phyloP scores from a whole-genome alignment of 2,888 invertebrate genomes.

The Psylliodes chrysocephalus region DNA sequence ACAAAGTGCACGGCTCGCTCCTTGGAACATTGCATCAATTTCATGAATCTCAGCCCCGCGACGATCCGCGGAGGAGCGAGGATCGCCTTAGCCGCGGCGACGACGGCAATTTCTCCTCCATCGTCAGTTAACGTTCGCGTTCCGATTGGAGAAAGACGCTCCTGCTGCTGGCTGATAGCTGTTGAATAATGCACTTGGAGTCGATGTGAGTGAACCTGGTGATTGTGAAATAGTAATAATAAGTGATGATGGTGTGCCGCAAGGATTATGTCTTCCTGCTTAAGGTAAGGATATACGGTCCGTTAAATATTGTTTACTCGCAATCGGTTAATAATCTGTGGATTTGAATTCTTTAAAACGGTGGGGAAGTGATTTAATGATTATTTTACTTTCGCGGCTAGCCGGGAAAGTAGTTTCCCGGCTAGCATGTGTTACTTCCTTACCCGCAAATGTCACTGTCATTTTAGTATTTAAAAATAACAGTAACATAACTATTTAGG shows the following conservation, averaged over 20 bases:
- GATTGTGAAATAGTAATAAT: not conserved
- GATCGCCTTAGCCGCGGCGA: not conserved
- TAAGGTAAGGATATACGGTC: no score
- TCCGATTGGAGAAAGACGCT: not conserved
- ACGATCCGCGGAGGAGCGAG: no score
- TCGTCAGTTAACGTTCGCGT: not conserved
- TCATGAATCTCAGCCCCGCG: not conserved
- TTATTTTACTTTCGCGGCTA: no score
- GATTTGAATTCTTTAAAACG: no score
- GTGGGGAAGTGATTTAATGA: no score
- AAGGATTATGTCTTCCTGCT: constrained; percentile 27
- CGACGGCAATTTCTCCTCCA: constrained; percentile 21
- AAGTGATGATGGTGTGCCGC: constrained; percentile 14
- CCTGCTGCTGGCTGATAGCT: no score
- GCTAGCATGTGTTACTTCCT: no score
- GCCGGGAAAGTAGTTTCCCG: no score
- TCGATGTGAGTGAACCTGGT: constrained; percentile 16
- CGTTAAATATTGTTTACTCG: no score
- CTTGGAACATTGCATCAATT: constrained; percentile 1
- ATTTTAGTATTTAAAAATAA: no score
- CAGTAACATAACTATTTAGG: no score
- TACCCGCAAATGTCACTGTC: no score
- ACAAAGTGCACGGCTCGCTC: not conserved
- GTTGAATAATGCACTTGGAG: constrained; percentile 2
- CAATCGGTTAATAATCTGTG: not conserved